Evolutionary conservation across 2,113 vertebrate species (phyloP), one percentile per base, ranked within the genome.

Genomic region (Solenodon paradoxus): DNA sequence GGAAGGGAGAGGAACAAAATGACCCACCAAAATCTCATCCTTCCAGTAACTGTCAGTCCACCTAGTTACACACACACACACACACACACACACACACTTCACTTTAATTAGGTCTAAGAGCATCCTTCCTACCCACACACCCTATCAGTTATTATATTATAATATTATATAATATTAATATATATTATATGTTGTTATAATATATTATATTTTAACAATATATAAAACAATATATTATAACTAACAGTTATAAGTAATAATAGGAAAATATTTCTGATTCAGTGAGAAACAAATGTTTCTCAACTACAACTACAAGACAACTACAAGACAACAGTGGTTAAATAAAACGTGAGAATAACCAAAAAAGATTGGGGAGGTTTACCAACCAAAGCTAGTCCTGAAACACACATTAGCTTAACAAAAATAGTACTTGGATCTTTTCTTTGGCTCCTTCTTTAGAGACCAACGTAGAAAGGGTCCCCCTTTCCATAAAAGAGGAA

Each of bases 251-350:
- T n/a, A n/a, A n/a, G n/a, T 49, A 61, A 22, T 32, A 35, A 95
- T 11, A 57, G 49, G 57, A 74, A 91, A 69, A 55, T 63, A n/a
- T 32, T 87, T 42, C 45, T 45, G 32, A 94, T 81, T 40, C 11
- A 79, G 24, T 51, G 69, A 86, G 32, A 90, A 88, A n/a, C 79
- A 83, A 63, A n/a, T n/a, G 28, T 45, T 79, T 32, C 57, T 87
- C n/a, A 80, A 64, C 71, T 94, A n/a, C 13, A 87, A 64, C 69
- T 71, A n/a, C n/a, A 45, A n/a, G 42, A 69, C 78, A 94, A 90
- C 40, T 75, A 83, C 26, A 80, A 47, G 38, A 81, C 93, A 80
- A 63, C 30, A 40, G 51, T 69, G 49, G 28, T 61, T 94, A 81
- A 80, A 68, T 40, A 51, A 92, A 82, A 82, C 17, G n/a, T 85